These are phyloP conservation scores for Callimorpha dominula DNA, from an alignment of 2,888 invertebrate genomes.

Conservation along the genomic window DNA sequence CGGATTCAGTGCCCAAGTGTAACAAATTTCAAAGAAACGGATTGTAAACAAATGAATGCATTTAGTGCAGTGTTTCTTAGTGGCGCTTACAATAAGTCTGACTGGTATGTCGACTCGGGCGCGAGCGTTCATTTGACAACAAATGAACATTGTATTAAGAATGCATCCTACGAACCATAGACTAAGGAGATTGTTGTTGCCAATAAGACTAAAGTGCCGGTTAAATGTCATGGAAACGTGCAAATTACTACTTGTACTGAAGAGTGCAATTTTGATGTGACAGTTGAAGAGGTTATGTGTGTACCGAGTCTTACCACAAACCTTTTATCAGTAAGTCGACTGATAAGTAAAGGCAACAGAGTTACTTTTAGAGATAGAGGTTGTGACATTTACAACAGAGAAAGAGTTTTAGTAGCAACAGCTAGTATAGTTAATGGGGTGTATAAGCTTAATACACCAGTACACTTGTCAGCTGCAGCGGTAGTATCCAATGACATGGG, in stretches of 20 bases:
- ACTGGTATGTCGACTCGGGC: too few relatives aligned
- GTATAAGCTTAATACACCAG: background rate
- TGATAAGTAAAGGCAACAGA: constrained; percentile 15
- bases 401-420: background rate
- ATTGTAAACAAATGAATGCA: too few relatives aligned
- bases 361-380: background rate
- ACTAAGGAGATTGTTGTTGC: background rate
- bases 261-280: background rate
- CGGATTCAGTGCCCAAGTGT: too few relatives aligned
- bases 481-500: background rate
- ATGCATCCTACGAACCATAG: background rate
- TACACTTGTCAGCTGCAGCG: background rate
- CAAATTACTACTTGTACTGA: background rate
- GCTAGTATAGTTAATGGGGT: background rate
- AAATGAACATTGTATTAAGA: background rate
- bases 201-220: background rate
- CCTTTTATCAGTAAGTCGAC: constrained; percentile 19
- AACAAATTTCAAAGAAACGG: too few relatives aligned
- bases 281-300: background rate
- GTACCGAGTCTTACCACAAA: constrained; percentile 14
- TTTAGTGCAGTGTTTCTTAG: too few relatives aligned
- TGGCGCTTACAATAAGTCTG: too few relatives aligned
- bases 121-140: too few relatives aligned
- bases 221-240: background rate
- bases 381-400: constrained; percentile 1